phyloP scores from a whole-genome alignment of 2,888 invertebrate genomes.

The Callyntrura sp. region DNA sequence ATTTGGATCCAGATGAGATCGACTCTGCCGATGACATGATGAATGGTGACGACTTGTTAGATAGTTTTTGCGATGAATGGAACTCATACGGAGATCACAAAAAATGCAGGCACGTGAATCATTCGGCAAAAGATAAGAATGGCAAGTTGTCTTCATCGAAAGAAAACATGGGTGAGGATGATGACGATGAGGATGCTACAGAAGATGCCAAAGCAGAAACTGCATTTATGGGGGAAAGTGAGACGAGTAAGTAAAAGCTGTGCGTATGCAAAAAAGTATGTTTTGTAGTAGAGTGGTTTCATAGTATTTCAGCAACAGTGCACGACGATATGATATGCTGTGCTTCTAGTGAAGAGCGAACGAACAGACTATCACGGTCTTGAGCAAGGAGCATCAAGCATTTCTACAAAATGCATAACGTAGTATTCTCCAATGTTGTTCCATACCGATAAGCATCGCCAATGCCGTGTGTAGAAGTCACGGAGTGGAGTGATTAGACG shows the following conservation, averaged over 20 bases:
- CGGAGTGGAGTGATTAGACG: too few relatives aligned
- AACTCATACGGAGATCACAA: constrained; percentile 39
- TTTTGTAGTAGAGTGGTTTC: background rate
- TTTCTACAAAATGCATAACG: background rate
- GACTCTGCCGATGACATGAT: constrained; percentile 54
- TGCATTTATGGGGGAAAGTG: constrained; percentile 57
- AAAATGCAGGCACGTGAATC: constrained; percentile 30
- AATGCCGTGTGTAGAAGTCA: too few relatives aligned
- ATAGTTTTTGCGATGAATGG: constrained; percentile 68
- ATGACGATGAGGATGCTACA: background rate
- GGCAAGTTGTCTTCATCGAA: constrained; percentile 31
- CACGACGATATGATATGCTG: too few relatives aligned
- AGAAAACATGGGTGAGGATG: constrained; percentile 35
- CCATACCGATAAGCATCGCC: background rate
- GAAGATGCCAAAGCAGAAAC: constrained; percentile 23
- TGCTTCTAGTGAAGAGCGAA: too few relatives aligned
- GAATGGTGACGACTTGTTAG: constrained; percentile 59
- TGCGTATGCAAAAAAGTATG: background rate
- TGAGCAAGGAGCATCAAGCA: background rate
- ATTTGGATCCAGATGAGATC: constrained; percentile 43
- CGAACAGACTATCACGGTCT: background rate
- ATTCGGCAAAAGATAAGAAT: constrained; percentile 46
- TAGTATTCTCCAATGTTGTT: background rate
- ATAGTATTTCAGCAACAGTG: too few relatives aligned
- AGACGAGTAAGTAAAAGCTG: constrained; percentile 24